Conservation (phyloP, 2,888 invertebrate species). For the Campoletis raptor region DNA sequence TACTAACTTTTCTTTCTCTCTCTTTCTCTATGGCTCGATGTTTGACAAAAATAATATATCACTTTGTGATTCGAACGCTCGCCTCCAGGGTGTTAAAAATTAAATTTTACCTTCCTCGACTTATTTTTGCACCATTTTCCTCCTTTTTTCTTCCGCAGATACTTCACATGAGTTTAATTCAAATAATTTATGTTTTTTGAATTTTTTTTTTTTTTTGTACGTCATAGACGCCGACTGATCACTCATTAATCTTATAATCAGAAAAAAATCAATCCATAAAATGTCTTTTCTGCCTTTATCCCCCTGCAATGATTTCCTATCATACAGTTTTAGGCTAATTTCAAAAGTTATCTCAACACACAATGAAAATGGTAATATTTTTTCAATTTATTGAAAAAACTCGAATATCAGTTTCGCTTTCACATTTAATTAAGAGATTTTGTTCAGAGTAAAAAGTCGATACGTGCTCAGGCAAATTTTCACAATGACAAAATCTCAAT, state of each 20-base stretch:
- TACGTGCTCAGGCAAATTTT: too few relatives aligned
- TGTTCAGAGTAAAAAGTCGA: too few relatives aligned
- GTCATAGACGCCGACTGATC: too few relatives aligned
- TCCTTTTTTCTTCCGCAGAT: background rate
- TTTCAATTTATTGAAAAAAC: too few relatives aligned
- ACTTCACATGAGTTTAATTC: background rate
- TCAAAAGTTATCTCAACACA: too few relatives aligned
- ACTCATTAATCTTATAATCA: too few relatives aligned
- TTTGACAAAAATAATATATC: background rate
- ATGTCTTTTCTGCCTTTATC: too few relatives aligned
- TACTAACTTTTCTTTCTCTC: background rate
- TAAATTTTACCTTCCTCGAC: background rate
- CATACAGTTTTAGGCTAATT: too few relatives aligned
- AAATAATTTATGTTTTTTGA: background rate
- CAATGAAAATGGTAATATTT: too few relatives aligned
- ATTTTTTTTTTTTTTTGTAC: background rate
- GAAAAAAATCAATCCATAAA: too few relatives aligned
- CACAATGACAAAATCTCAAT: too few relatives aligned
- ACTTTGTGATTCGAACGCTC: background rate
- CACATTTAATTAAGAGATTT: background rate
- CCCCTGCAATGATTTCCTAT: too few relatives aligned
- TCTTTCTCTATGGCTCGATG: background rate
- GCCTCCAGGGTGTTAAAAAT: background rate
- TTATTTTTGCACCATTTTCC: background rate
- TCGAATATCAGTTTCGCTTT: background rate